A percentile compares a stretch with the other conserved stretches of the same genome.
Conservation (phyloP, 1,140 invertebrate genomes). For the Diachasma alloeum region DNA sequence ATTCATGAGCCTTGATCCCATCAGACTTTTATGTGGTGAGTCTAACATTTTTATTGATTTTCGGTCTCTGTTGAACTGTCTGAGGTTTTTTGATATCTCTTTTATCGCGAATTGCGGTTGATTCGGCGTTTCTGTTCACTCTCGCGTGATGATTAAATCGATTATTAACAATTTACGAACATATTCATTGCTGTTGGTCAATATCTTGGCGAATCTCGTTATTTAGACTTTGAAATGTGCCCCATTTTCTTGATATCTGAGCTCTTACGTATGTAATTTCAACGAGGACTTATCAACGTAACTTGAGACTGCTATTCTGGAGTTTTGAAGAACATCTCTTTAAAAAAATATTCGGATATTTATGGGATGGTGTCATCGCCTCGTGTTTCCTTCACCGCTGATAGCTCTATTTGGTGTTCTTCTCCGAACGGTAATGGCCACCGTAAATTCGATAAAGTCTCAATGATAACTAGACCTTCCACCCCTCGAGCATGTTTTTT, state of each 20-base stretch:
- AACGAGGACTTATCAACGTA: background rate
- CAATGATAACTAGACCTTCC: background rate
- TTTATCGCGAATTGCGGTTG: background rate
- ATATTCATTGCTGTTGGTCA: too few relatives aligned
- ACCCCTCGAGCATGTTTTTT: background rate
- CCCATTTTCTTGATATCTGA: too few relatives aligned
- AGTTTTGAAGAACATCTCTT: background rate
- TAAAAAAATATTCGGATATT: background rate
- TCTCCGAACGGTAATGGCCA: background rate
- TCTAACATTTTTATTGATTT: background rate
- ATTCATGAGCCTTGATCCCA: background rate
- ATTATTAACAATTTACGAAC: too few relatives aligned
- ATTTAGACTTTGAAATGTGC: too few relatives aligned
- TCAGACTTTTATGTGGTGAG: background rate
- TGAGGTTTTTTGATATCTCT: background rate
- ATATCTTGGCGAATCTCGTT: too few relatives aligned
- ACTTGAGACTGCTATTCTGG: background rate
- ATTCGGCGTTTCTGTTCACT: background rate
- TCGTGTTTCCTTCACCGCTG: background rate
- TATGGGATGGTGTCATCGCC: background rate
- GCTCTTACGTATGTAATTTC: too few relatives aligned
- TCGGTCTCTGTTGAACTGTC: background rate
- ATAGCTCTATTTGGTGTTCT: background rate
- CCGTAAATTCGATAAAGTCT: slow-evolving; percentile 18
- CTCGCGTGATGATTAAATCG: background rate